Evolutionary conservation across 1,140 invertebrate genomes (phyloP).

Genomic region (Drosophila tsacasi): DNA sequence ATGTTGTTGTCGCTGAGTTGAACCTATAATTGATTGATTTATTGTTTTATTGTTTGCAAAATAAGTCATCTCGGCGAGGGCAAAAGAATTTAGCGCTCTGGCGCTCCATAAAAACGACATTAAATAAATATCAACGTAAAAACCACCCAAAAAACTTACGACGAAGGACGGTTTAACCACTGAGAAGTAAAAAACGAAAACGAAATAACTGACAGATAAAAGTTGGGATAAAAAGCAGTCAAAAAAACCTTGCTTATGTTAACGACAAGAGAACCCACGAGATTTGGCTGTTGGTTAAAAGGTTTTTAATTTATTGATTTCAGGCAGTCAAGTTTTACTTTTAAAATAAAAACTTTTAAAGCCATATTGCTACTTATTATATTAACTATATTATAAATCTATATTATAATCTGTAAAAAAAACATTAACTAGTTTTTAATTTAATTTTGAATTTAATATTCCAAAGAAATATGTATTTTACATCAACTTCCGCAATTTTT

Average conservation of each 20-base stretch:
- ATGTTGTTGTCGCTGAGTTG: slow-evolving; percentile 50
- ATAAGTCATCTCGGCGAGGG: slow-evolving; percentile 59
- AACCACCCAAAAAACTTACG: slow-evolving; percentile 21
- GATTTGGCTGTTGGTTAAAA: not conserved
- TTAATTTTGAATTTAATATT: too few species aligned
- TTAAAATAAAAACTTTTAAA: not conserved
- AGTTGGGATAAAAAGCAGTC: not conserved
- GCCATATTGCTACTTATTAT: not conserved
- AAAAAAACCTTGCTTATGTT: slow-evolving; percentile 20
- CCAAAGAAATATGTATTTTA: too few species aligned
- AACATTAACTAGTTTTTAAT: too few species aligned
- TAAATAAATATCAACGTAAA: slow-evolving; percentile 40
- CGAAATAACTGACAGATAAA: slow-evolving; percentile 1
- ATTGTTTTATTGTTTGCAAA: slow-evolving; percentile 84
- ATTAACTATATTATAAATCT: not conserved
- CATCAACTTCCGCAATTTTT: too few species aligned
- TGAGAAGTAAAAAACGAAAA: not conserved
- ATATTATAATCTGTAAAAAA: too few species aligned
- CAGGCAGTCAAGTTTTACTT: not conserved
- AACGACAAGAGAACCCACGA: not conserved
- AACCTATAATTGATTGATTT: slow-evolving; percentile 83
- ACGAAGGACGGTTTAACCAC: slow-evolving; percentile 5
- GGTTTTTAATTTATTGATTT: not conserved
- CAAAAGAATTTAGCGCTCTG: slow-evolving; percentile 48
- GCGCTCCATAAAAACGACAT: slow-evolving; percentile 49